phyloP scores from a whole-genome alignment of 2,797 vertebrate genomes.

The Psittacula derbiana region DNA sequence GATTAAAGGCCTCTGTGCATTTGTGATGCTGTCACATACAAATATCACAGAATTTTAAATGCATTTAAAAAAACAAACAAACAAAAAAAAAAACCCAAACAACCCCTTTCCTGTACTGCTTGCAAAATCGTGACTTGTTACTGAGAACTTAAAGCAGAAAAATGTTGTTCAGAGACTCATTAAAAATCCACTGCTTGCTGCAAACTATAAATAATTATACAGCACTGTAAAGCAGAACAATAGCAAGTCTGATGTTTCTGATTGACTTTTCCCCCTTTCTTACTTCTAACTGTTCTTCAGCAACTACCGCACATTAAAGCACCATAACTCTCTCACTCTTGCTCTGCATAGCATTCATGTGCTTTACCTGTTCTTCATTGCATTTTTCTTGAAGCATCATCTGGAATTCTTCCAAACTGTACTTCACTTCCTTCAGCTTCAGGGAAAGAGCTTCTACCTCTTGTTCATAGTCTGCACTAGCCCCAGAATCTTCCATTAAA shows the following conservation, averaged over 20 bases:
- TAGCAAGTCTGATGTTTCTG: not conserved
- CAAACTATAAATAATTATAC: not conserved
- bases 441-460: constrained; percentile 81
- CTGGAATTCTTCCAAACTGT: constrained; percentile 85
- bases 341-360: not conserved
- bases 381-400: constrained; percentile 81
- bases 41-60: not conserved
- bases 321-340: not conserved
- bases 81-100: not conserved
- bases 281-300: not conserved
- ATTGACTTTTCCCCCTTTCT: not conserved
- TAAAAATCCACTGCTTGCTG: not conserved
- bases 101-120: not conserved
- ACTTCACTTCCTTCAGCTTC: constrained; percentile 86
- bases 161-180: not conserved
- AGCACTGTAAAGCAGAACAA: not conserved
- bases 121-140: not conserved
- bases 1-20: not conserved
- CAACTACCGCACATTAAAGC: not conserved
- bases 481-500: constrained; percentile 74
- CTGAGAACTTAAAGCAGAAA: not conserved
- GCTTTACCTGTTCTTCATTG: constrained; percentile 72
- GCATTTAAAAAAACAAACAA: not conserved
- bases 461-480: constrained; percentile 61
- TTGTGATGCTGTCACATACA: not conserved